Percentiles rank a stretch among this genome's conserved stretches.
phyloP scores from a whole-genome alignment of 2,113 vertebrate genomes.

The Plestiodon gilberti region DNA sequence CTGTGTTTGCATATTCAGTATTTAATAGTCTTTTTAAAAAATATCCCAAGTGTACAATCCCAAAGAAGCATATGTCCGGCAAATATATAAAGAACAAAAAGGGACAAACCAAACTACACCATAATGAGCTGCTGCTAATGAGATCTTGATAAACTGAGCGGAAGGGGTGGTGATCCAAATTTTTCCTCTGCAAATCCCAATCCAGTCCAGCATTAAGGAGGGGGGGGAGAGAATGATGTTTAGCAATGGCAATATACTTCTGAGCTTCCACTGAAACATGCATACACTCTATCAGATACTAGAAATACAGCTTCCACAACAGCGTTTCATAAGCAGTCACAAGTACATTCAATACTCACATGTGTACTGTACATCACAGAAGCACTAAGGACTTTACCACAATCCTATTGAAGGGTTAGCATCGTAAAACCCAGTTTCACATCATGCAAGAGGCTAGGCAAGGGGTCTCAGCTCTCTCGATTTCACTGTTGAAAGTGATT shows the following conservation, averaged over 20 bases:
- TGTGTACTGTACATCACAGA: neutral
- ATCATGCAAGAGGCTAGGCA: neutral
- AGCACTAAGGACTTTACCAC: neutral
- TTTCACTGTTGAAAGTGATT: constrained; percentile 65
- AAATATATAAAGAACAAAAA: neutral
- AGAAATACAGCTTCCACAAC: neutral
- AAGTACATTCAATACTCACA: neutral
- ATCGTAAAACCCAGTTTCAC: constrained; percentile 36
- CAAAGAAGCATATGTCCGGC: neutral
- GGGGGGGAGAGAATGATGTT: neutral
- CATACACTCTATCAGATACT: neutral
- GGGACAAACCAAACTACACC: neutral
- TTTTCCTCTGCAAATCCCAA: neutral
- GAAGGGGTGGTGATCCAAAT: neutral
- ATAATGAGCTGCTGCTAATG: neutral
- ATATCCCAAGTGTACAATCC: neutral
- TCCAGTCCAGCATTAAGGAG: neutral
- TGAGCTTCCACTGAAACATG: neutral
- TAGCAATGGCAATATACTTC: neutral
- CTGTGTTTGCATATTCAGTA: neutral
- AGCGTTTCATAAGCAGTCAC: neutral
- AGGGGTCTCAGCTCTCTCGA: constrained; percentile 31
- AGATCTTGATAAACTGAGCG: neutral
- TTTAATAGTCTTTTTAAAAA: neutral
- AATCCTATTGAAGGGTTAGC: neutral